Evolutionary conservation across 1,140 invertebrate genomes (phyloP), one percentile per base, ranked within the genome.

Genomic region (Colletes gigas): DNA sequence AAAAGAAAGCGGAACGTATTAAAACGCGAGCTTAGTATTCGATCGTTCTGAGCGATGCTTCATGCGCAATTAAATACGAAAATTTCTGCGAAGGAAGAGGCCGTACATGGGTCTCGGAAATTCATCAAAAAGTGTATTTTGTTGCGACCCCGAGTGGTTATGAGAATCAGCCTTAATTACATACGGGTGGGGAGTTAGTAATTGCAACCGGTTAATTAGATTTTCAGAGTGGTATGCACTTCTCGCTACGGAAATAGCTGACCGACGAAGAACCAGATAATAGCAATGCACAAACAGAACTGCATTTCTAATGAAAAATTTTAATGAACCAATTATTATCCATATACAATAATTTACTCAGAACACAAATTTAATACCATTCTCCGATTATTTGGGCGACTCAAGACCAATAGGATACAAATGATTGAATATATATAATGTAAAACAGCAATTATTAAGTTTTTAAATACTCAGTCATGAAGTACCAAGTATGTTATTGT

Each of bases 181-280:
- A 76, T 71, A 19, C 57, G 60, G 59, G 30, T 57, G 9, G 17
- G 59, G 39, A 4, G 59, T 55, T 15, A 55, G 75, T 82, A 84
- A 85, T 85, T 85, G 83, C 65, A 44, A 59, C 70, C 68, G 66
- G 78, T 85, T 85, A 85, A 85, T 85, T 84, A 81, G 84, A 84
- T 85, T 84, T 84, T 74, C 83, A 77, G 70, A 30, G 52, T 59
- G 59, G 21, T 19, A 50, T 62, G 54, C 65, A 52, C 57, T 70
- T 70, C 73, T 60, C 52, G 50, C 41, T 71, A 21, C 1, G 44
- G 69, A 73, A 84, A 84, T 85, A 69, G 82, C 80, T 79, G 70
- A 60, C 62, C 54, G 63, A n/a, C 17, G 21, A 67, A 59, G 63
- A 79, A 57, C 52, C 41, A 12, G 41, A 60, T 80, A 75, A 75